Evolutionary conservation across 2,113 vertebrate species (phyloP).

Genomic region (Alces alces): DNA sequence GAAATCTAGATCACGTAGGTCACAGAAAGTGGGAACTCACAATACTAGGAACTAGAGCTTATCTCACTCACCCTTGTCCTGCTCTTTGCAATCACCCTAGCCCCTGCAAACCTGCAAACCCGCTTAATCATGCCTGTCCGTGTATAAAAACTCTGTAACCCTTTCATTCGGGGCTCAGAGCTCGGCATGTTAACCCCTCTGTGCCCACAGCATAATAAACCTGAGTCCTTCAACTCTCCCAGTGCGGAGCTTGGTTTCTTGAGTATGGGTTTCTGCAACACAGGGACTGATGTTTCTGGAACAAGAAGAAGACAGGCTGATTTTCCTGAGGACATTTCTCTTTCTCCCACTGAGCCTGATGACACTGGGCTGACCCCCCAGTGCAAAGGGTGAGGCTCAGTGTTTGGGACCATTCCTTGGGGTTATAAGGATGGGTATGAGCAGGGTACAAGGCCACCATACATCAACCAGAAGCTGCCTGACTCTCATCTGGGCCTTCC

Average conservation of each 20-base stretch:
- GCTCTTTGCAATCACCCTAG: background rate
- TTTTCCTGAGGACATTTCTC: background rate
- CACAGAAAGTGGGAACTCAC: background rate
- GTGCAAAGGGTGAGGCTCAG: background rate
- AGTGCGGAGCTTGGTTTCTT: background rate
- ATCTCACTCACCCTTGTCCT: background rate
- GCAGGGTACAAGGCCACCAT: background rate
- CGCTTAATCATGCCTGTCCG: rapidly evolving
- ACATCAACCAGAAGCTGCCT: background rate
- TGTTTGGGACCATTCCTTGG: background rate
- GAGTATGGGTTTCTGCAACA: background rate
- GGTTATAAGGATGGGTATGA: background rate
- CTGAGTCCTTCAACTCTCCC: background rate
- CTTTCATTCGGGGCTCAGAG: background rate
- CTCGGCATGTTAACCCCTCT: background rate
- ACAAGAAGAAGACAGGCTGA: background rate
- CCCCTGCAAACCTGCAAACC: background rate
- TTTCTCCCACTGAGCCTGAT: background rate
- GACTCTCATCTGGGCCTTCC: background rate
- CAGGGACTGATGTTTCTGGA: background rate
- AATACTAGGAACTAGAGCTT: background rate
- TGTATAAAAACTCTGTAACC: background rate
- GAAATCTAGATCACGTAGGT: rapidly evolving
- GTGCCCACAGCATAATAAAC: rapidly evolving
- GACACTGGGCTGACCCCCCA: background rate